Base-by-base conservation (phyloP, 2,113 vertebrate species). In the Propithecus coquereli region DNA sequence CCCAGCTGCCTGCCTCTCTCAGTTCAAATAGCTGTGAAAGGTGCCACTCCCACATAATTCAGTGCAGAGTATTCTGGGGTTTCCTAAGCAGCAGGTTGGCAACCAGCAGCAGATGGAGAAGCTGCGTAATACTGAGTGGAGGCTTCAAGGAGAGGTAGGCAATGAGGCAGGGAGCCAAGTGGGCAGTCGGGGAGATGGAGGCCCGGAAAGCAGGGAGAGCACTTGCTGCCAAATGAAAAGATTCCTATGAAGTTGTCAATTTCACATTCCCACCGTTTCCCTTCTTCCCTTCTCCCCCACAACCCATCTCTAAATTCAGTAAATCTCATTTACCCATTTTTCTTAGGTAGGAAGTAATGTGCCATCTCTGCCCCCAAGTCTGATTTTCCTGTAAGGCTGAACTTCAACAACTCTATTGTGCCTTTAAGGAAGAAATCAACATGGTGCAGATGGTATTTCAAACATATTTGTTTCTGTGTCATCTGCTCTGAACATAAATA, bases 401-500 rank as follows among this genome's bases (percentile, higher is more conserved):
- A 68, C 40, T 3, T 8, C 32, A 94, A 23, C 3, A 70, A 70
- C 54, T 45, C 95, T 95, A 8, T 32, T 81, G 82, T 90, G 85
- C 79, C 95, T 97, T 80, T 95, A 88, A 96, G 95, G 94, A 88
- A 77, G 79, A 93, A 77, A 96, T 90, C 88, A 61, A 65, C 54
- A 13, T 0, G 2, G 83, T 61, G 4, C 96, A 97, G 97, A 97
- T 96, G 98, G 95, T 52, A 79, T 97, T 98, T 97, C 94, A 71
- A 96, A 87, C 68, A 54, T 89, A 81, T 97, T 98, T 96, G 83
- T 93, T 98, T 98, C 65, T 57, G 68, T 98, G 96, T 98, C 95
- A 97, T 97, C 98, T 98, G 97, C 91, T 97, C 90, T n/a, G 54
- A 96, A 94, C 92, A 92, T 94, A 98, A 95, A 97, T 94, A 98